Evolutionary conservation across 2,888 invertebrate genomes (phyloP).

Genomic region (Chloroclystis v-ata): DNA sequence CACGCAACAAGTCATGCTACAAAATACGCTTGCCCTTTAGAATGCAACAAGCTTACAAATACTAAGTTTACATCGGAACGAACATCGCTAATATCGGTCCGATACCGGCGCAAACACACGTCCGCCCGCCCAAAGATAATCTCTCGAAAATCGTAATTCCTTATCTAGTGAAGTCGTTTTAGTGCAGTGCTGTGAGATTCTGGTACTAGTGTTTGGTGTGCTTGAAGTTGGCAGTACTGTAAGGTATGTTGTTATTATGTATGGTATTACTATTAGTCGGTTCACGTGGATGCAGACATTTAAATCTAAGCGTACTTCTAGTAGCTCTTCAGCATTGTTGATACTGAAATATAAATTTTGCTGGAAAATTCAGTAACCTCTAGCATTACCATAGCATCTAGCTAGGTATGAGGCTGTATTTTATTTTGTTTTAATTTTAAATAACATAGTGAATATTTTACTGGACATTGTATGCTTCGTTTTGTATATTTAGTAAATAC

Average conservation of each 20-base stretch:
- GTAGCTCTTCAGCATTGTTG: no score
- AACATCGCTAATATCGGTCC: constrained; percentile 56
- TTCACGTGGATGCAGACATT: no score
- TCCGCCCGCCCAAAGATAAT: constrained; percentile 17
- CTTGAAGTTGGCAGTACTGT: constrained; percentile 6
- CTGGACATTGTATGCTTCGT: no score
- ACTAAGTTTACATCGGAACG: constrained; percentile 53
- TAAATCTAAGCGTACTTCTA: no score
- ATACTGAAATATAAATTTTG: no score
- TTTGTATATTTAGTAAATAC: no score
- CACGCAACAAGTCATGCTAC: constrained; percentile 10
- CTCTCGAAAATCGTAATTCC: no score
- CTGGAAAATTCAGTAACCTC: no score
- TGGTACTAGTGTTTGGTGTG: constrained; percentile 4
- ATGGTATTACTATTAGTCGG: neutral
- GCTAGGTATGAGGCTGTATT: no score
- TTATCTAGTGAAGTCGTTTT: constrained; percentile 26
- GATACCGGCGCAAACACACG: constrained; percentile 70
- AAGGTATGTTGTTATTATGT: constrained; percentile 23
- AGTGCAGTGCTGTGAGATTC: constrained; percentile 33
- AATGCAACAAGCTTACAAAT: constrained; percentile 55
- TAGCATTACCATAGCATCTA: no score
- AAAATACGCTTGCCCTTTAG: constrained; percentile 37
- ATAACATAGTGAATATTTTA: no score
- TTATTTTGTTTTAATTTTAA: no score